Evolutionary conservation across 2,888 invertebrate species (phyloP).

Genomic region (Ectropis crepuscularia): DNA sequence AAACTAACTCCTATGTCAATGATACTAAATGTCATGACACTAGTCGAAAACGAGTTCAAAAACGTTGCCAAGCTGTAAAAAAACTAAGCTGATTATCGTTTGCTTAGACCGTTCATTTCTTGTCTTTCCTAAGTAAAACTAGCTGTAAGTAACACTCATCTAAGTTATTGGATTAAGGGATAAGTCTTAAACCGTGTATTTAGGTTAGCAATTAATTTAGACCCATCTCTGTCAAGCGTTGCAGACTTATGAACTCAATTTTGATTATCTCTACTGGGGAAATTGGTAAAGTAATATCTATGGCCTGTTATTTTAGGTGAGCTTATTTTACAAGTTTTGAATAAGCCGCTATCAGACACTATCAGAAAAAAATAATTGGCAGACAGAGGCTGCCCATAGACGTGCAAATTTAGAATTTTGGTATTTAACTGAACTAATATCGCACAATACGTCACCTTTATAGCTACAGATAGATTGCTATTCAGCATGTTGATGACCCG

Average conservation of each 20-base stretch:
- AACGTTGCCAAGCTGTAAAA: conserved; percentile 3
- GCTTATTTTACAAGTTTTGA: not conserved
- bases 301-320: not conserved
- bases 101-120: conserved; percentile 11
- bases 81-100: conserved; percentile 17
- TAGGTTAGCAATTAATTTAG: conserved; percentile 10
- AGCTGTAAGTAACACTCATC: not conserved
- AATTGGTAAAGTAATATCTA: not conserved
- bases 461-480: too few species aligned
- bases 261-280: conserved; percentile 5
- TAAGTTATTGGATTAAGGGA: conserved; percentile 21
- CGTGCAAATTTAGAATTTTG: too few species aligned
- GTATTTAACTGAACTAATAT: too few species aligned
- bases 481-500: too few species aligned
- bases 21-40: conserved; percentile 10
- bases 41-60: conserved; percentile 1
- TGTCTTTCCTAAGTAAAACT: conserved; percentile 9
- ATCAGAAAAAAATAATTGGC: too few species aligned
- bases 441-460: too few species aligned
- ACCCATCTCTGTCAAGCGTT: not conserved
- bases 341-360: too few species aligned
- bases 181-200: conserved; percentile 12
- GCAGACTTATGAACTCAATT: conserved; percentile 15
- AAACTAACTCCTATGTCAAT: conserved; percentile 8
- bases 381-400: too few species aligned